phyloP scores from a whole-genome alignment of 2,113 vertebrate genomes.

The Dicaeum eximium region DNA sequence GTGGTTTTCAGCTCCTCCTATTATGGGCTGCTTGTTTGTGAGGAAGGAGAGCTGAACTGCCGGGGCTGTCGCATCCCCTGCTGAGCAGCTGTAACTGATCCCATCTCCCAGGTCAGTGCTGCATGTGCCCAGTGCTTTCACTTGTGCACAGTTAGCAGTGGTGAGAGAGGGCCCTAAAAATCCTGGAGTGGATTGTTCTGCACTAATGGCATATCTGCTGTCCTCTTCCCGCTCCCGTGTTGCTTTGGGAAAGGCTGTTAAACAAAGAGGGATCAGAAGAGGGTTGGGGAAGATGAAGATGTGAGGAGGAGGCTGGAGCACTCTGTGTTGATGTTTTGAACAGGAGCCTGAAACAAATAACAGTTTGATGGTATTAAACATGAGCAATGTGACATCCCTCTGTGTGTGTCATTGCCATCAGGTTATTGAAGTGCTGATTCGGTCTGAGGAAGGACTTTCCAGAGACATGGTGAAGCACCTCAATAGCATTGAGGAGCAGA shows the following conservation, averaged over 20 bases:
- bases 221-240: not conserved
- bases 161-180: not conserved
- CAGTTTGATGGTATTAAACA: not conserved
- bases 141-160: not conserved
- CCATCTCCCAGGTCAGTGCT: not conserved
- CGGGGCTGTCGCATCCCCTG: not conserved
- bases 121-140: accelerated
- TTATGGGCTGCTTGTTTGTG: not conserved
- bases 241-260: not conserved
- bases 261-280: not conserved
- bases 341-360: not conserved
- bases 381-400: not conserved
- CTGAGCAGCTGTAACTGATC: not conserved
- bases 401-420: conserved; percentile 31
- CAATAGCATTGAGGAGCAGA: conserved; percentile 94
- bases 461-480: conserved; percentile 98
- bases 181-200: not conserved
- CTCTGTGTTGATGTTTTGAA: accelerated
- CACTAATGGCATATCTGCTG: not conserved
- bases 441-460: conserved; percentile 93
- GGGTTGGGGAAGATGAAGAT: not conserved
- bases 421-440: conserved; percentile 97
- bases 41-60: not conserved
- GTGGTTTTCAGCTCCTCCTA: not conserved
- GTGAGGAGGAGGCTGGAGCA: not conserved